Percentiles rank a stretch among this genome's conserved stretches.
Conservation (phyloP, 2,113 vertebrate genomes). For the Bubo scandiacus region DNA sequence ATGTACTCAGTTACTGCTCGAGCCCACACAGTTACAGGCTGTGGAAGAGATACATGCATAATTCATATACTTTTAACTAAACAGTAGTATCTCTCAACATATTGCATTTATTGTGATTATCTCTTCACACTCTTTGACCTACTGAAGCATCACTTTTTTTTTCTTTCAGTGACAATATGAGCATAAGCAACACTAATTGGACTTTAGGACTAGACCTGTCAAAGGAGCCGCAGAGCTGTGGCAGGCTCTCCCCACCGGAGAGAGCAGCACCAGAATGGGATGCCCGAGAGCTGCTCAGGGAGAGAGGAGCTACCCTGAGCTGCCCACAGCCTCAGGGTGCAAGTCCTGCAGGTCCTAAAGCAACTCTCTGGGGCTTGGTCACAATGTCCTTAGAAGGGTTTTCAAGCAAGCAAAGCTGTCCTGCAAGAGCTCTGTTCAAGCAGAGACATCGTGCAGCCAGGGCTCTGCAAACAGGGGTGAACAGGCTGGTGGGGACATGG, state of each 20-base stretch:
- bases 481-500: neutral
- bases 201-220: neutral
- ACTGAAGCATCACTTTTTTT: neutral
- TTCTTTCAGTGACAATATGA: neutral
- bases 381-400: neutral
- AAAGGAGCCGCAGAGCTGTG: neutral
- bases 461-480: neutral
- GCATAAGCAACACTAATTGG: neutral
- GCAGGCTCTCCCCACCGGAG: neutral
- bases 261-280: accelerated
- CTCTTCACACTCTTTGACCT: neutral
- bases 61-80: constrained; percentile 48
- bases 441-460: neutral
- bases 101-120: constrained; percentile 3
- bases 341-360: neutral
- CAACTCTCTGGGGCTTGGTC: neutral
- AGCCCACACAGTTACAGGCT: neutral
- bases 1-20: neutral
- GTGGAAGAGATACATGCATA: neutral
- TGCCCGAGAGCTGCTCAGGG: neutral
- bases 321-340: neutral
- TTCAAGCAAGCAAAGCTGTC: neutral
- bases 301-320: neutral
- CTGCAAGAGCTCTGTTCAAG: neutral
- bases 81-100: neutral